Evolutionary conservation across 2,113 vertebrate species (phyloP), one percentile per base, ranked within the genome.

Genomic region (Scomber colias): DNA sequence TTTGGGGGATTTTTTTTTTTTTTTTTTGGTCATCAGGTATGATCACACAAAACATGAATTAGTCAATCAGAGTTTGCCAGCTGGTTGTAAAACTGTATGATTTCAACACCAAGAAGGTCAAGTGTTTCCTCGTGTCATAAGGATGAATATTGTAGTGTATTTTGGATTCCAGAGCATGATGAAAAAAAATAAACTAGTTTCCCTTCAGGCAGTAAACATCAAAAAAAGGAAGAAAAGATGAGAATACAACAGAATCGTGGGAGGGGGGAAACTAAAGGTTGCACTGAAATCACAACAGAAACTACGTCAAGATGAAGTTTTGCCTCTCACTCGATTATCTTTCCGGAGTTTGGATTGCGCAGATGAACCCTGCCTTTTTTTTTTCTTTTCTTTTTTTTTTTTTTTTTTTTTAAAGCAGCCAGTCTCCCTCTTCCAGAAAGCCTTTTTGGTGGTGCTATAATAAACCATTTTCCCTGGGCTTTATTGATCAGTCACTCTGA

Each of bases 401-500:
- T 15, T 50, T n/a, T n/a, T 17, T 40, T 64, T 85, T 66, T 82
- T 82, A 77, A 16, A 75, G 50, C 64, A 85, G 79, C 81, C 75
- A 72, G 82, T 73, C 68, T 44, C 63, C 75, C 72, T 80, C 56
- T 82, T 81, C 90, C 77, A 84, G 83, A 89, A 90, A 90, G 69
- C 72, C 90, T 91, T 93, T 95, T 94, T 93, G 93, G 96, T 93
- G 94, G 93, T 96, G 95, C 96, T 95, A 94, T 96, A 96, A 96
- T 97, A 97, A 97, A 93, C 95, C 95, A 97, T 98, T 97, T 97
- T 97, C 97, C 96, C 96, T 94, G 94, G 96, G 96, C 97, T 95
- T 97, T 98, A 99, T 99, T 99, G 98, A 99, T 99, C 98, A 98
- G 96, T 98, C 97, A 98, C 96, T 99, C 96, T 95, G 97, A 96